These are phyloP conservation scores for Thumatha senex DNA, from an alignment of 2,888 invertebrate species.

Conservation along the genomic window DNA sequence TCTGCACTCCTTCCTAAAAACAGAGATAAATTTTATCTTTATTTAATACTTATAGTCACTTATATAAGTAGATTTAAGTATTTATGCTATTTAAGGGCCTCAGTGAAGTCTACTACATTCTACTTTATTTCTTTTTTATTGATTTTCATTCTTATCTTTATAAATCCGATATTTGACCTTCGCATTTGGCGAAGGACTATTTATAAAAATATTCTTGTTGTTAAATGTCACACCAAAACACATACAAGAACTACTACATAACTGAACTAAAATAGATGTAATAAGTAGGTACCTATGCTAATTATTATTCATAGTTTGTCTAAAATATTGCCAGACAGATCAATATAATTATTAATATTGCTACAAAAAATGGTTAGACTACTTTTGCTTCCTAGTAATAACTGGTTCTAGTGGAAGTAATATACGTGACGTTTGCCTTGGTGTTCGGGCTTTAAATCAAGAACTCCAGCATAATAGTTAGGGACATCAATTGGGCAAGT, in stretches of 20 bases:
- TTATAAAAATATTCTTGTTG: slow-evolving; percentile 37
- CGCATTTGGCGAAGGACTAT: slow-evolving; percentile 46
- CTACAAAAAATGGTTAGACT: slow-evolving; percentile 18
- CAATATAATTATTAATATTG: slow-evolving; percentile 31
- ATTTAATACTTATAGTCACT: too few species aligned
- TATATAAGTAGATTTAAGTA: too few species aligned
- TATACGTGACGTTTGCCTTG: too few species aligned
- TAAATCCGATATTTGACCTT: slow-evolving; percentile 10
- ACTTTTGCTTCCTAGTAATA: slow-evolving; percentile 21
- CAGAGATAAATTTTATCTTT: too few species aligned
- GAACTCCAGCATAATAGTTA: too few species aligned
- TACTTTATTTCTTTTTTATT: too few species aligned
- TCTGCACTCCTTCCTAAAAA: too few species aligned
- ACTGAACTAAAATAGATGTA: slow-evolving; percentile 55
- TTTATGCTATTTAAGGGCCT: too few species aligned
- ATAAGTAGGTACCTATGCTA: slow-evolving; percentile 39
- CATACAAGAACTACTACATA: slow-evolving; percentile 37
- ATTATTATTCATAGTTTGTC: slow-evolving; percentile 15
- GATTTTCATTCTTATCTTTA: too few species aligned
- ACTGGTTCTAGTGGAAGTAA: slow-evolving; percentile 6
- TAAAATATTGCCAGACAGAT: slow-evolving; percentile 16
- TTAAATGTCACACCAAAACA: slow-evolving; percentile 34
- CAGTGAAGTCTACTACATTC: too few species aligned
- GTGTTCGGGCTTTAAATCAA: too few species aligned
- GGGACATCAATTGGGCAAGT: too few species aligned